Base-by-base conservation (phyloP, 1,140 invertebrate genomes). In the Scaptomyza montana region DNA sequence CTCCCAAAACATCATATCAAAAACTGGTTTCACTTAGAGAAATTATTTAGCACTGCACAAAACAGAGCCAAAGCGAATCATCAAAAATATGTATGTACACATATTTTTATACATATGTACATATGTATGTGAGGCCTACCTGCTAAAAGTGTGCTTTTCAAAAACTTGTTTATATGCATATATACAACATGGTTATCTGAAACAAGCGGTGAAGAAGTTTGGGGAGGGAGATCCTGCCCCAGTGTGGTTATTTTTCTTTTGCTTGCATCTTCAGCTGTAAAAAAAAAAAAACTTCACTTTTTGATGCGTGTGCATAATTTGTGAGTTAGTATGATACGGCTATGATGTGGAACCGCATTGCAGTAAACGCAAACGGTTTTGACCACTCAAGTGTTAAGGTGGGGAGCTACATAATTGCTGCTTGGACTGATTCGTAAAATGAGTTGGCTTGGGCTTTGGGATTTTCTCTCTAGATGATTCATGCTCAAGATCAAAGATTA, bases 11-110 rank as follows among this genome's bases (percentile, higher is more conserved):
- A 55, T 7, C 8, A 9, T 41, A 12, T 2, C 16, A 39, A 43
- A 62, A 86, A 86, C 82, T 70, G 78, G 81, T 86, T 86, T 86
- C 81, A 81, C 82, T 76, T 87, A 66, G 84, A 82, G 81, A 86
- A 87, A 87, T 87, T 66, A 50, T 68, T 75, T 47, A 43, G 63
- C 77, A 36, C 33, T 36, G 33, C 33, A 36, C 33, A 36, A 36
- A 36, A 36, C 33, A 9, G 7, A 36, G 33, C 33, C 33, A 36
- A 36, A 36, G 8, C 33, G 33, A 36, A 36, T 36, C 39, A 41
- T 41, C 7, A n/a, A 1, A 41, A 12, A 41, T n/a, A 41, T 12
- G n/a, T 41, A 41, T 5, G 5, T 43, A n/a, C 12, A n/a, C n/a
- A 46, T 47, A 9, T 16, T 25, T 1, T 25, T 2, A 25, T 19